These are phyloP conservation scores for Steatornis caripensis DNA, from an alignment of 2,113 vertebrate genomes.

Conservation along the genomic window DNA sequence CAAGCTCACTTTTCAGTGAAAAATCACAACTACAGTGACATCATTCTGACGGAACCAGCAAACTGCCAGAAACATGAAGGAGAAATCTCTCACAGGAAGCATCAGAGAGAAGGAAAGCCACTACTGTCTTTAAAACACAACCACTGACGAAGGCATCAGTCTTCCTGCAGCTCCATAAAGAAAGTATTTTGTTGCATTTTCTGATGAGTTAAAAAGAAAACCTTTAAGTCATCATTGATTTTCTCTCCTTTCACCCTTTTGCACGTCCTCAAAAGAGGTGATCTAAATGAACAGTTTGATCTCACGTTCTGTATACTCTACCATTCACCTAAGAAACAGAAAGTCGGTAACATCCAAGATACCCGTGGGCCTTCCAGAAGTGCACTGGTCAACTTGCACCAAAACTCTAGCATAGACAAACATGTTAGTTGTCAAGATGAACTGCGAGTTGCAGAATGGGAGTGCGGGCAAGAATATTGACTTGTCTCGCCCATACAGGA, in stretches of 20 bases:
- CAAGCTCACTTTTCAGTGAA: background rate
- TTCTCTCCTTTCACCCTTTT: background rate
- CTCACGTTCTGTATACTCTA: background rate
- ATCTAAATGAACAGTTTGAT: background rate
- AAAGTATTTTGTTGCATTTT: background rate
- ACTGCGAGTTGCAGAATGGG: background rate
- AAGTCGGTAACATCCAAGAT: background rate
- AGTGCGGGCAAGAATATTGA: background rate
- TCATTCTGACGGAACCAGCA: background rate
- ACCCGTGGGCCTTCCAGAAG: background rate
- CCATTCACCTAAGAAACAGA: background rate
- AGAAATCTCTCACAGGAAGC: background rate
- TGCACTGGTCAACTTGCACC: rapidly evolving
- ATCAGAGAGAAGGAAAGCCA: background rate
- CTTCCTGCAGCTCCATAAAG: background rate
- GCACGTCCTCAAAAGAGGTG: background rate
- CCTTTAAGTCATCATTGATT: background rate
- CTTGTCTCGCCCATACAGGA: background rate
- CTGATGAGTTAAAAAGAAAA: background rate
- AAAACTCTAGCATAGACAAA: background rate
- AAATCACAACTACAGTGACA: background rate
- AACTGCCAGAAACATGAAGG: background rate
- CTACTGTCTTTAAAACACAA: background rate
- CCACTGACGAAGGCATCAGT: background rate
- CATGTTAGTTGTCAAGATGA: background rate